These are phyloP conservation scores for Triops longicaudatus DNA, from an alignment of 1,140 invertebrate species.

Conservation along the genomic window DNA sequence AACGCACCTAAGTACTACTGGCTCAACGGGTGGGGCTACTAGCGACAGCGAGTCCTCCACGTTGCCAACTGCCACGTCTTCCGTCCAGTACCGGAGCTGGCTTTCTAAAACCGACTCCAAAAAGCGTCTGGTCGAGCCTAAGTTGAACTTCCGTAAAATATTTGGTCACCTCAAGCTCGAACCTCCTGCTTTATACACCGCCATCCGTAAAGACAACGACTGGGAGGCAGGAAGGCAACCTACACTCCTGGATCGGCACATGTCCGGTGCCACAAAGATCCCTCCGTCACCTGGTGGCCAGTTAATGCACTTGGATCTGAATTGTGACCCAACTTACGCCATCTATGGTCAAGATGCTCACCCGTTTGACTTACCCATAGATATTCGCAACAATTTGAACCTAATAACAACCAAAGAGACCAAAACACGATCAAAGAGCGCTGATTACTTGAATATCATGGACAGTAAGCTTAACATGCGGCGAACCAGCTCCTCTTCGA, in stretches of 20 bases:
- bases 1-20: not conserved
- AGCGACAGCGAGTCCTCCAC: not conserved
- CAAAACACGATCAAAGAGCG: not conserved
- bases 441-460: not conserved
- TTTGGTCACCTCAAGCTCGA: conserved; percentile 25
- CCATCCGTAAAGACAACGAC: conserved; percentile 10
- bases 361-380: not conserved
- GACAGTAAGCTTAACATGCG: not conserved
- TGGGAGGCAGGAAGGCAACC: conserved; percentile 13
- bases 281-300: conserved; percentile 25
- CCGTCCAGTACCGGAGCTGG: conserved; percentile 10
- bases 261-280: conserved; percentile 22
- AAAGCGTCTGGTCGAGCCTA: conserved; percentile 7
- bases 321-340: conserved; percentile 1
- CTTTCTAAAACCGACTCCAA: conserved; percentile 11
- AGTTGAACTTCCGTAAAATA: conserved; percentile 20
- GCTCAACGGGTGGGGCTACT: not conserved
- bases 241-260: conserved; percentile 23
- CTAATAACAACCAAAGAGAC: conserved; percentile 4
- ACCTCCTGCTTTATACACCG: conserved; percentile 14
- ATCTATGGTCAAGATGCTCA: not conserved
- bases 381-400: not conserved
- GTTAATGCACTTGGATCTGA: conserved; percentile 15
- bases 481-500: not conserved
- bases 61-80: not conserved